Conservation (phyloP, 30 jellyfish, hydroid and myxozoan species). For the Pelagia noctiluca region DNA sequence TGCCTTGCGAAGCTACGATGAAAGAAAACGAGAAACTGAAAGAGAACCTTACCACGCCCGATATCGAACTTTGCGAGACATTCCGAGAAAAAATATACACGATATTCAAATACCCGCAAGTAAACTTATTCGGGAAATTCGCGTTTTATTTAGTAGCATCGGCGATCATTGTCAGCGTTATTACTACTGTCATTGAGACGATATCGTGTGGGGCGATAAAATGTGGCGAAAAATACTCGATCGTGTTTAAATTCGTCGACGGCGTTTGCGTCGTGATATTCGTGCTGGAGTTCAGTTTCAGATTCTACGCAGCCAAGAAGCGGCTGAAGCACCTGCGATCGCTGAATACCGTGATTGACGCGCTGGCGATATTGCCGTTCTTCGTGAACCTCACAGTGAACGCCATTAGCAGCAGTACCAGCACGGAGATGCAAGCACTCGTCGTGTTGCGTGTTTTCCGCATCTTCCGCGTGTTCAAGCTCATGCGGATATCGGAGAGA, state of each 20-base stretch:
- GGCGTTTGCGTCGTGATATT: constrained; percentile 71
- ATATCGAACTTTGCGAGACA: constrained; percentile 3
- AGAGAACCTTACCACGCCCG: not conserved
- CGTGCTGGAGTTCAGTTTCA: constrained; percentile 55
- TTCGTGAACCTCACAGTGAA: constrained; percentile 61
- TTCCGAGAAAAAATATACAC: constrained; percentile 58
- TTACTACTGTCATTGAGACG: constrained; percentile 81
- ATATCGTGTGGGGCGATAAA: constrained; percentile 73
- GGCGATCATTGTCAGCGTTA: constrained; percentile 74
- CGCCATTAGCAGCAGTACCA: constrained; percentile 49
- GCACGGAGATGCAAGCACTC: constrained; percentile 71
- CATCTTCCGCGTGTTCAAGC: constrained; percentile 79
- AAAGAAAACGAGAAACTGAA: not conserved
- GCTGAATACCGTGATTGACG: constrained; percentile 67
- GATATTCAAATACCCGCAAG: constrained; percentile 68
- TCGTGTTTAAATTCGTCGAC: constrained; percentile 64
- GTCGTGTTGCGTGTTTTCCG: constrained; percentile 78
- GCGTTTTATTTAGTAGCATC: constrained; percentile 72
- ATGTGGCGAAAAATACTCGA: constrained; percentile 69
- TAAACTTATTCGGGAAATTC: constrained; percentile 53
- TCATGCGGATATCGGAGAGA: constrained; percentile 83
- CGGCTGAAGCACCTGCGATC: constrained; percentile 70
- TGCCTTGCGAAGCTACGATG: constrained; percentile 1
- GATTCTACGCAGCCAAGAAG: constrained; percentile 70
- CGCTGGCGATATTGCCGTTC: constrained; percentile 77